These are phyloP conservation scores for Dasysyrphus albostriatus DNA, from an alignment of 2,888 invertebrate species.

Conservation along the genomic window DNA sequence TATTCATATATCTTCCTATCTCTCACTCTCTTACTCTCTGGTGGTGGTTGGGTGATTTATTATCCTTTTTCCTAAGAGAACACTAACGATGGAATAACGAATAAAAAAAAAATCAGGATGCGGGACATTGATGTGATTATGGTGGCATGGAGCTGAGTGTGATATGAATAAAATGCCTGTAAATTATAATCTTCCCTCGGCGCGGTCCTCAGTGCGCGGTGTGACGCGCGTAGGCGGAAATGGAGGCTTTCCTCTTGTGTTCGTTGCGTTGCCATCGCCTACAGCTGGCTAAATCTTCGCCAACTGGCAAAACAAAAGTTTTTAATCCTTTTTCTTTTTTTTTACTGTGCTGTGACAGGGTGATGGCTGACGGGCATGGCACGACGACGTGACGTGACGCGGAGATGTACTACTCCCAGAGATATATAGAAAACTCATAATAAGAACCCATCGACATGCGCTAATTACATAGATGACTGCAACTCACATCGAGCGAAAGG, in stretches of 20 bases:
- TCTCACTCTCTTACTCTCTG: background rate
- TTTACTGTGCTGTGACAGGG: background rate
- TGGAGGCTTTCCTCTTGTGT: background rate
- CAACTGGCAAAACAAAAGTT: slow-evolving; percentile 53
- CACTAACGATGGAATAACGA: slow-evolving; percentile 22
- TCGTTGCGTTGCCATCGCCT: background rate
- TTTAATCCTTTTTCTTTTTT: slow-evolving; percentile 57
- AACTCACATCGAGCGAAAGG: slow-evolving; percentile 71
- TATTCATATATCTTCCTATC: background rate
- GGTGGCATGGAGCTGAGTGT: slow-evolving; percentile 56
- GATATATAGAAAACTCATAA: slow-evolving; percentile 31
- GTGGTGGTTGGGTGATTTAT: slow-evolving; percentile 38
- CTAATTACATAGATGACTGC: slow-evolving; percentile 75
- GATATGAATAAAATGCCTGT: slow-evolving; percentile 66
- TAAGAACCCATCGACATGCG: slow-evolving; percentile 58
- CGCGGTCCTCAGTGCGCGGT: background rate
- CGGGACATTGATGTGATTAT: slow-evolving; percentile 69
- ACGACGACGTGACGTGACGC: background rate
- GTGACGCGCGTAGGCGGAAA: background rate
- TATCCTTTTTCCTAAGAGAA: slow-evolving; percentile 25
- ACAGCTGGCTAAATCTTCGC: slow-evolving; percentile 18
- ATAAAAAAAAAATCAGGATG: slow-evolving; percentile 53
- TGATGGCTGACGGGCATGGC: background rate
- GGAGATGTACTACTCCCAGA: background rate
- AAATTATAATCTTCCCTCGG: slow-evolving; percentile 54